A percentile compares a stretch with the other conserved stretches of the same genome.
These are phyloP conservation scores for Saccostrea glomerata DNA, from an alignment of 1,140 invertebrate species.

Conservation along the genomic window DNA sequence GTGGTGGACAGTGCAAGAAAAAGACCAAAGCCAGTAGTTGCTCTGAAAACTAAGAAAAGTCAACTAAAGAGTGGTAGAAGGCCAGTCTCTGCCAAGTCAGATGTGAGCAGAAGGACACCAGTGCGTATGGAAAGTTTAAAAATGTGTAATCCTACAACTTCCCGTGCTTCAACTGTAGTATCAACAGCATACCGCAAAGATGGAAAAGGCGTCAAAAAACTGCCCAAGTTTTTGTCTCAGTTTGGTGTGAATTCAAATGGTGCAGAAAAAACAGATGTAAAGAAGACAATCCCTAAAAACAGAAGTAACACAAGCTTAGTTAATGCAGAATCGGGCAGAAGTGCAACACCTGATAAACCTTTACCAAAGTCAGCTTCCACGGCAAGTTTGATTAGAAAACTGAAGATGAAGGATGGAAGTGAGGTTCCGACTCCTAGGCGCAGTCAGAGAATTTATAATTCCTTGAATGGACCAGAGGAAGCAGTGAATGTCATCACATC, in stretches of 20 bases:
- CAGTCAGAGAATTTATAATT: slow-evolving; percentile 35
- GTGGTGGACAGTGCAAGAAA: background rate
- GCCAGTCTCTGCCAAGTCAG: background rate
- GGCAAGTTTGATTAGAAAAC: background rate
- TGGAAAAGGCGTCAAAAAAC: slow-evolving; percentile 2
- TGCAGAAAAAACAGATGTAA: background rate
- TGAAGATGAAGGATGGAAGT: slow-evolving; percentile 20
- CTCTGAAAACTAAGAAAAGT: background rate
- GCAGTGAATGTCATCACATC: slow-evolving; percentile 20
- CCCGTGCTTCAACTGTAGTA: background rate
- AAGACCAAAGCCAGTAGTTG: background rate
- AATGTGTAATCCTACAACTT: background rate
- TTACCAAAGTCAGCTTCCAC: slow-evolving; percentile 9
- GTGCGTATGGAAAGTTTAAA: slow-evolving; percentile 1
- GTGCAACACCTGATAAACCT: slow-evolving; percentile 14
- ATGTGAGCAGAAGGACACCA: background rate
- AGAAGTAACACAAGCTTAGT: background rate
- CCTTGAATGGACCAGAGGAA: background rate
- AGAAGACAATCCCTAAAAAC: background rate
- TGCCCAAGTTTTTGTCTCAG: slow-evolving; percentile 9
- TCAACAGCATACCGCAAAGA: background rate
- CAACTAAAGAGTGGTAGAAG: background rate
- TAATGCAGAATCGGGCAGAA: background rate
- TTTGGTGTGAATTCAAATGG: background rate
- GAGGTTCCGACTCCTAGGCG: slow-evolving; percentile 25